Evolutionary conservation across 1,140 invertebrate species (phyloP), one percentile per base, ranked within the genome.

Genomic region (Philotrypesis tridentata): DNA sequence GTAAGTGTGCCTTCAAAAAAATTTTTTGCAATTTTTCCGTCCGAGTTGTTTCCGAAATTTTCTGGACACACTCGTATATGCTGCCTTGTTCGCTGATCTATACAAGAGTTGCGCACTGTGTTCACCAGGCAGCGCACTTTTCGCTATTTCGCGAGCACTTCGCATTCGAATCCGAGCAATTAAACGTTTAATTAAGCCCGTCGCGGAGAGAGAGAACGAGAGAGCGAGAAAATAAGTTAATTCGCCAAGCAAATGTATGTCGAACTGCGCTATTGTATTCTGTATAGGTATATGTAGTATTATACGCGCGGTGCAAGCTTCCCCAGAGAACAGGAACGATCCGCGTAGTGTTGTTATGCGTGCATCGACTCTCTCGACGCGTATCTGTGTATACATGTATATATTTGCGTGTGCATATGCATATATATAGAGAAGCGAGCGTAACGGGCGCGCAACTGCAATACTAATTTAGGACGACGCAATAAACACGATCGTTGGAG

Each of bases 381-480:
- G n/a, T n/a, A n/a, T 31, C 29, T 31, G 31, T 7, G 31, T 70
- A 37, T 31, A 70, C 12, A 33, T 25, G 33, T 37, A 37, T n/a
- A 37, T 37, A 37, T 37, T 5, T 37, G 9, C 33, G 33, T 40
- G 43, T 55, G 21, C 17, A 55, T 7, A 55, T 43, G 12, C 17
- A 43, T 43, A 17, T 43, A 14, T 14, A 43, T 43, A 14, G 40
- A 33, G 27, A 33, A 14, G 23, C 48, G 60, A 61, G 33, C 31
- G 23, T 61, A 33, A 76, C 60, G 74, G 55, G 29, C 55, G 55
- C n/a, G n/a, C 73, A 60, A 77, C 60, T 77, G 76, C 65, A 68
- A 78, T 78, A 70, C 65, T 79, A 79, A 79, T 71, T 79, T 70
- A 79, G 77, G 31, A 17, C 65, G 21, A 2, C 5, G 43, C 77